Percentiles rank a stretch among this genome's conserved stretches.
These are phyloP conservation scores for Alosa sapidissima DNA, from an alignment of 2,797 vertebrate genomes.

Conservation along the genomic window DNA sequence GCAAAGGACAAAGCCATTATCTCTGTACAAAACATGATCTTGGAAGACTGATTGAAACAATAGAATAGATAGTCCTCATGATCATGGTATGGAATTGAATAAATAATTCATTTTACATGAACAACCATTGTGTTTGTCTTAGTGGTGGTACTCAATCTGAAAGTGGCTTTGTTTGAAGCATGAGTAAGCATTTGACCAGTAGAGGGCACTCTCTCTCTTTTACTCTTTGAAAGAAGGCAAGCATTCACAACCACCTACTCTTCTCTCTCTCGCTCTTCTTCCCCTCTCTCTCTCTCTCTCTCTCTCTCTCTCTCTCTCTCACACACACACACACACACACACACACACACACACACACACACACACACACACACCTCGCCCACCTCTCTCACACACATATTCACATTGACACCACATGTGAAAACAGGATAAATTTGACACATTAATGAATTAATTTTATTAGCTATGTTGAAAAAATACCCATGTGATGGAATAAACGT, in stretches of 20 bases:
- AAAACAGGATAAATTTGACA: neutral
- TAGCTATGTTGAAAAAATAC: neutral
- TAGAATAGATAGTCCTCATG: neutral
- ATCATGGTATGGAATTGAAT: neutral
- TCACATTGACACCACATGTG: neutral
- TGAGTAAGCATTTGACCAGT: neutral
- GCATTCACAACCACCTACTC: neutral
- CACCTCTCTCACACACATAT: neutral
- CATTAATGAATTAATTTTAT: conserved; percentile 6
- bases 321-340: neutral
- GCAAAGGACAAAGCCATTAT: no score
- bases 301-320: conserved; percentile 45
- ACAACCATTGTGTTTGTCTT: neutral
- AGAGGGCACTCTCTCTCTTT: conserved; percentile 18
- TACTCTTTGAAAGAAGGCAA: neutral
- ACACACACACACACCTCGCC: neutral
- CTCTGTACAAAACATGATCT: neutral
- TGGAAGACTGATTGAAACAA: neutral
- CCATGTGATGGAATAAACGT: neutral
- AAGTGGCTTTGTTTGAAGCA: neutral
- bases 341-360: conserved; percentile 12
- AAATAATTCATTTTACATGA: neutral
- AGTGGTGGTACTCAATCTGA: neutral
- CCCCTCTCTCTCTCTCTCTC: conserved; percentile 46
- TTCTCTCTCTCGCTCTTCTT: neutral